phyloP scores from a whole-genome alignment of 2,888 invertebrate species.

The Aporophyla lueneburgensis region DNA sequence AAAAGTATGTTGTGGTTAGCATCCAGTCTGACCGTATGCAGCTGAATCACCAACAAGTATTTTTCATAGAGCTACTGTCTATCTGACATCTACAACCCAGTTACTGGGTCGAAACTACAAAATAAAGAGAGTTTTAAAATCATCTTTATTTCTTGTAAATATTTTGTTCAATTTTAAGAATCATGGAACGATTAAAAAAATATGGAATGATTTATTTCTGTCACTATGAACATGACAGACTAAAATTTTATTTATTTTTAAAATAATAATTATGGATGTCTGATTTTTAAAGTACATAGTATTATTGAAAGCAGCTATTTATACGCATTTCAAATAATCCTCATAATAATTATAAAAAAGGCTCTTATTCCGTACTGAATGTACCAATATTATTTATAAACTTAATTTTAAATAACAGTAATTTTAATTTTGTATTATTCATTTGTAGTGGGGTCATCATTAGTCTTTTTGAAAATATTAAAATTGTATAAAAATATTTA shows the following conservation, averaged over 20 bases:
- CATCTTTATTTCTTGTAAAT: neutral
- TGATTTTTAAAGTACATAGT: neutral
- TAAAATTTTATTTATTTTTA: neutral
- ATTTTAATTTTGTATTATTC: slow-evolving; percentile 15
- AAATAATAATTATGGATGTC: neutral
- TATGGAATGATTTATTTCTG: neutral
- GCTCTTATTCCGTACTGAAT: slow-evolving; percentile 50
- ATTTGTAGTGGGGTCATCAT: slow-evolving; percentile 29
- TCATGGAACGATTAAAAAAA: too few species aligned
- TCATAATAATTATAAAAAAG: slow-evolving; percentile 7
- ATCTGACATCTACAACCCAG: neutral
- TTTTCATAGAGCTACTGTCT: neutral
- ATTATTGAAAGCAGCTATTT: slow-evolving; percentile 51
- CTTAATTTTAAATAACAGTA: slow-evolving; percentile 1
- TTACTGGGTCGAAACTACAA: neutral
- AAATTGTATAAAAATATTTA: neutral
- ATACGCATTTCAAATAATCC: neutral
- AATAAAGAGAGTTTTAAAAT: neutral
- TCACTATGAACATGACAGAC: neutral
- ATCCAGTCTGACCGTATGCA: neutral
- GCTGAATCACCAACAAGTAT: neutral
- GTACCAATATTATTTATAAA: slow-evolving; percentile 16
- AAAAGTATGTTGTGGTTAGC: neutral
- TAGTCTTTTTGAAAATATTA: slow-evolving; percentile 6
- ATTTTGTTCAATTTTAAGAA: neutral